Conservation (phyloP, 1,140 invertebrate genomes). For the Pseudachorutes palmiensis region DNA sequence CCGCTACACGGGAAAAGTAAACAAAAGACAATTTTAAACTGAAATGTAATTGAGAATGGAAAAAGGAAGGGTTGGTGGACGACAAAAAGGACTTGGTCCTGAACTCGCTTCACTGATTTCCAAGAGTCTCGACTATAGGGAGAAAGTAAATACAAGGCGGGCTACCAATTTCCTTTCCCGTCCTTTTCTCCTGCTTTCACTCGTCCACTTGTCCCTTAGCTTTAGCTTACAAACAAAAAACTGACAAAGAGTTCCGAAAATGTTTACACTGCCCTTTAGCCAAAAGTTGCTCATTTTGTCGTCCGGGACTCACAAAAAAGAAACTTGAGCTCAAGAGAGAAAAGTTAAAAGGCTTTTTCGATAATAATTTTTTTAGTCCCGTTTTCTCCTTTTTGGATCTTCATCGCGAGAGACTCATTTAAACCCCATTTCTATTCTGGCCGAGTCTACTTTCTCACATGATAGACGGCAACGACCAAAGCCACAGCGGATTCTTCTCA, state of each 20-base stretch:
- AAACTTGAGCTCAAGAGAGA: background rate
- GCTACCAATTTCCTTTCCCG: background rate
- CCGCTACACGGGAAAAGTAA: conserved; percentile 47
- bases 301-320: background rate
- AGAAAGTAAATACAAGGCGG: conserved; percentile 6
- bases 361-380: background rate
- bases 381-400: background rate
- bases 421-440: conserved; percentile 1
- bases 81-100: background rate
- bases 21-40: conserved; percentile 4
- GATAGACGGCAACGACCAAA: too few species aligned
- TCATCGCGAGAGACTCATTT: background rate
- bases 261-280: conserved; percentile 30
- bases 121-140: background rate
- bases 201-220: background rate
- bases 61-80: conserved; percentile 11
- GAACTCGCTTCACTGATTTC: background rate
- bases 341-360: background rate
- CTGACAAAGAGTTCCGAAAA: background rate
- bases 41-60: conserved; percentile 11
- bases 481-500: too few species aligned
- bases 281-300: conserved; percentile 29
- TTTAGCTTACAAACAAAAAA: background rate
- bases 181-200: background rate
- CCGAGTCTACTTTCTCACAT: too few species aligned